Percentiles rank a stretch among this genome's conserved stretches.
These are phyloP conservation scores for Sitta europaea DNA, from an alignment of 2,113 vertebrate species.

Conservation along the genomic window DNA sequence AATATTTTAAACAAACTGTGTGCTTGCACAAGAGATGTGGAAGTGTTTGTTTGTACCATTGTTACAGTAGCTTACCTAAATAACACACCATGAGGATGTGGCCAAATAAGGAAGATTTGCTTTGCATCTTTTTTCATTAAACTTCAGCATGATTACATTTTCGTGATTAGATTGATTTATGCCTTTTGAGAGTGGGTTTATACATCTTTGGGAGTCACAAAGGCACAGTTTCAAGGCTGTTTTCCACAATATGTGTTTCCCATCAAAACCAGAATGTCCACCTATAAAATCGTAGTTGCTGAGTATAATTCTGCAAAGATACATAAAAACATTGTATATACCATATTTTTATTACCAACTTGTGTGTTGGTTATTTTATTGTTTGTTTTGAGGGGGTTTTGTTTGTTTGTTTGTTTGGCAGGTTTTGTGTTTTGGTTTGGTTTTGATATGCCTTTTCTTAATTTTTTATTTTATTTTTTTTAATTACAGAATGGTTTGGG, in stretches of 20 bases:
- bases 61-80: not conserved
- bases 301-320: not conserved
- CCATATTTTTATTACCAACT: not conserved
- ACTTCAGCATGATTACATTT: not conserved
- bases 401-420: too few relatives aligned
- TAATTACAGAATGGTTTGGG: not conserved
- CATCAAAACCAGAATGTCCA: not conserved
- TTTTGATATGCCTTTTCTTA: too few relatives aligned
- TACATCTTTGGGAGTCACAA: not conserved
- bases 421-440: not conserved
- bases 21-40: rapidly evolving
- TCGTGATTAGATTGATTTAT: not conserved
- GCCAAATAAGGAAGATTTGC: not conserved
- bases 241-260: not conserved
- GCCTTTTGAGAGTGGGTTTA: not conserved
- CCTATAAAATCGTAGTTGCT: not conserved
- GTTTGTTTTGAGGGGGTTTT: not conserved
- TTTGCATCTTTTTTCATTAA: not conserved
- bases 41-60: not conserved
- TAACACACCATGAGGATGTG: not conserved
- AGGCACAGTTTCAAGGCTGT: not conserved
- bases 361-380: not conserved
- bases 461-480: not conserved
- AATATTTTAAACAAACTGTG: not conserved
- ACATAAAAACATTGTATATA: not conserved